Evolutionary conservation across 1,140 invertebrate genomes (phyloP).

Genomic region (Holotrichia oblita): DNA sequence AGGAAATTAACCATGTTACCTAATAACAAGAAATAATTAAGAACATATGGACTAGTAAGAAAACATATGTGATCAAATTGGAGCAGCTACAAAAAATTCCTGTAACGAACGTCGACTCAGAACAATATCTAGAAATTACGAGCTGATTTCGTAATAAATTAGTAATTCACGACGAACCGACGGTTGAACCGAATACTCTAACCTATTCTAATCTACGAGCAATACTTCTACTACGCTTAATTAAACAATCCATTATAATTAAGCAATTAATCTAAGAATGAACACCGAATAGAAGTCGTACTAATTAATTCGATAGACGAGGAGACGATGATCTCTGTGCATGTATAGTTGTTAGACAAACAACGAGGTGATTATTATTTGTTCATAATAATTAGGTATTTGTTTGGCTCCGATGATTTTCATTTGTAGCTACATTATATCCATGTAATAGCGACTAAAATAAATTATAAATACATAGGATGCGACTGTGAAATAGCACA

Average conservation of each 20-base stretch:
- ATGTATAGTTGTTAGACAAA: constrained; percentile 14
- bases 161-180: not conserved
- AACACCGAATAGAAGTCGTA: constrained; percentile 10
- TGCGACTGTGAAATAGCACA: too few relatives aligned
- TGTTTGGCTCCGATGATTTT: not conserved
- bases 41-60: not conserved
- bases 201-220: not conserved
- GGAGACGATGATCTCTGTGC: not conserved
- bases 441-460: not conserved
- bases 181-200: not conserved
- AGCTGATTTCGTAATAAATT: constrained; percentile 18
- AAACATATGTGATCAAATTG: constrained; percentile 9
- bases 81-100: constrained; percentile 12
- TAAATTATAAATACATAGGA: not conserved
- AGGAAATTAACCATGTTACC: not conserved
- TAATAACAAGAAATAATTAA: not conserved
- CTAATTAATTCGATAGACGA: constrained; percentile 12
- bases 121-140: constrained; percentile 31
- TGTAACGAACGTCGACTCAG: not conserved
- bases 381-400: constrained; percentile 24
- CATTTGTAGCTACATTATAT: not conserved
- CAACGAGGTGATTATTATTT: constrained; percentile 30
- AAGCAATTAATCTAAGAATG: constrained; percentile 16
- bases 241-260: constrained; percentile 33
- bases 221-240: not conserved